phyloP scores from a whole-genome alignment of 2,113 vertebrate species.

The Machaerirhynchus nigripectus region DNA sequence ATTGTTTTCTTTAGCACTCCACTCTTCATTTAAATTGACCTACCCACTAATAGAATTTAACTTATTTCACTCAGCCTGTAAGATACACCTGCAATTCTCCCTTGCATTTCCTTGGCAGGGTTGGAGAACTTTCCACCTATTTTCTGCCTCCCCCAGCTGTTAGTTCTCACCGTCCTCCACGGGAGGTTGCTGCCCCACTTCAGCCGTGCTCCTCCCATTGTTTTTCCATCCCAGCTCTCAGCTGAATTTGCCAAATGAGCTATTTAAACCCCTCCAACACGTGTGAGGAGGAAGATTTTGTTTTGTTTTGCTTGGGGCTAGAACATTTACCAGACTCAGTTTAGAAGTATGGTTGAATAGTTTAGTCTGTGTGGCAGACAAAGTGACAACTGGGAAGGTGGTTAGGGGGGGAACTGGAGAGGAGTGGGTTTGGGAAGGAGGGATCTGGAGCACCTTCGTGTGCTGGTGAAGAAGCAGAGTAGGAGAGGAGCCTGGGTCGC shows the following conservation, averaged over 20 bases:
- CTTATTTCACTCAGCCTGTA: not conserved
- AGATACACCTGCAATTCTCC: not conserved
- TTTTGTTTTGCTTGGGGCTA: not conserved
- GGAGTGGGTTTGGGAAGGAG: not conserved
- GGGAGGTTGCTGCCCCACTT: not conserved
- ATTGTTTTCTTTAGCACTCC: not conserved
- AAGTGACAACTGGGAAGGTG: not conserved
- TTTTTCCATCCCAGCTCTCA: not conserved
- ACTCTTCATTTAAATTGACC: not conserved
- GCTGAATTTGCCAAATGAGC: not conserved
- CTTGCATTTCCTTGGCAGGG: not conserved
- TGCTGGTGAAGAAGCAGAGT: not conserved
- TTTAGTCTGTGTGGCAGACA: not conserved
- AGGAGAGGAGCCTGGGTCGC: not conserved
- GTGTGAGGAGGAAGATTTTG: not conserved
- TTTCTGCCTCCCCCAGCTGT: not conserved
- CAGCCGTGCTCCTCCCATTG: not conserved
- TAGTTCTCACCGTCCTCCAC: not conserved
- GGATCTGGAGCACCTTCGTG: not conserved
- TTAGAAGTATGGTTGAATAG: not conserved
- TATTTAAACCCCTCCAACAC: not conserved
- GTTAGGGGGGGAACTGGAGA: not conserved
- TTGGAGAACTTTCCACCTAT: not conserved
- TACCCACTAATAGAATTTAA: conserved; percentile 13
- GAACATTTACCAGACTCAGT: not conserved